These are phyloP conservation scores for Onychostruthus taczanowskii DNA, from an alignment of 2,113 vertebrate species.

Conservation along the genomic window DNA sequence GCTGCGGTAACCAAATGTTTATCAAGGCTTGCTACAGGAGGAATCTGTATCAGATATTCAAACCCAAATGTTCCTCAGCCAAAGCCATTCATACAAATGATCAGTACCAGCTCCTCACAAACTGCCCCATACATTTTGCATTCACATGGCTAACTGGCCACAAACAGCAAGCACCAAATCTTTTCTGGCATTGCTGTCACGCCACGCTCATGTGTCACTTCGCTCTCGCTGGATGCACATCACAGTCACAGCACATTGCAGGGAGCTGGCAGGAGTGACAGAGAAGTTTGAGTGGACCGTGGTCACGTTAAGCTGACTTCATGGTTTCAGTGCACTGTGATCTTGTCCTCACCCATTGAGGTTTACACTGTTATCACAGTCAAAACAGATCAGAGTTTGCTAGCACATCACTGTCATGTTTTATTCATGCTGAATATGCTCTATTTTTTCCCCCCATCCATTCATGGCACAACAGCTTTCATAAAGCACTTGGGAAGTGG, in stretches of 20 bases:
- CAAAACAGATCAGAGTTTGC: constrained; percentile 55
- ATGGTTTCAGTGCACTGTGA: constrained; percentile 19
- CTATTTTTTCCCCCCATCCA: background rate
- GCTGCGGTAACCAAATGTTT: background rate
- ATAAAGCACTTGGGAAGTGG: constrained; percentile 6
- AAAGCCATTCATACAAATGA: background rate
- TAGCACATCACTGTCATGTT: constrained; percentile 52
- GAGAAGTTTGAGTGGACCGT: background rate
- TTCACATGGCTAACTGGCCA: background rate
- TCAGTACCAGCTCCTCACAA: constrained; percentile 24
- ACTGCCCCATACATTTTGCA: constrained; percentile 1
- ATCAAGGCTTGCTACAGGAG: background rate
- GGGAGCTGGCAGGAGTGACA: background rate
- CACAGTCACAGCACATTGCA: constrained; percentile 10
- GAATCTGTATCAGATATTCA: background rate
- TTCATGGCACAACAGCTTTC: constrained; percentile 41
- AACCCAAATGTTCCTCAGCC: background rate
- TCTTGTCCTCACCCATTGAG: constrained; percentile 48
- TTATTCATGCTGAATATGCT: constrained; percentile 55
- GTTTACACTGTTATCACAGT: constrained; percentile 52
- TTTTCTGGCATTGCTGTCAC: constrained; percentile 26
- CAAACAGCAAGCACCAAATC: constrained; percentile 15
- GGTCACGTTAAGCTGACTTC: constrained; percentile 54
- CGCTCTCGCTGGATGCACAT: background rate
- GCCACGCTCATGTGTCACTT: background rate